phyloP scores from a whole-genome alignment of 2,888 invertebrate species.

The Dermolepida albohirtum region DNA sequence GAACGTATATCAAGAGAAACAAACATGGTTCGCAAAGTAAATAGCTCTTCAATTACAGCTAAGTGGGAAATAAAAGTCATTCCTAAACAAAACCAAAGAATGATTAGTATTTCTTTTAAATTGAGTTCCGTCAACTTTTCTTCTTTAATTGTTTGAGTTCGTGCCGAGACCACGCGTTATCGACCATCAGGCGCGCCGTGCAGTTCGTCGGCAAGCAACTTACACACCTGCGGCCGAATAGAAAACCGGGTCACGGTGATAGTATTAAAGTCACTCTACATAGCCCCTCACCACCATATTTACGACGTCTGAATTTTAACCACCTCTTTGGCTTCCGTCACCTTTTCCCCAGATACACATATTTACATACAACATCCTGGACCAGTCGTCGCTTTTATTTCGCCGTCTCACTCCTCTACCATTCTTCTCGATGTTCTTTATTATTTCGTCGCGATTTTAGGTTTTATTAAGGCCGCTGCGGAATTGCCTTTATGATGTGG shows the following conservation, averaged over 20 bases:
- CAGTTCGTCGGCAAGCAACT: conserved; percentile 1
- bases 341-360: conserved; percentile 27
- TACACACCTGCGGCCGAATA: conserved; percentile 40
- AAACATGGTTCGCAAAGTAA: too few species aligned
- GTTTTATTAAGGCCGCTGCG: too few species aligned
- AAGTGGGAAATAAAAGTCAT: not conserved
- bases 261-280: conserved; percentile 48
- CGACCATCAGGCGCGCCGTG: conserved; percentile 11
- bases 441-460: conserved; percentile 8
- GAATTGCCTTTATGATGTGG: too few species aligned
- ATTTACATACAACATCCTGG: conserved; percentile 23
- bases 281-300: conserved; percentile 45
- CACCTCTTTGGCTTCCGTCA: conserved; percentile 31
- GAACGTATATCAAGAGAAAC: too few species aligned
- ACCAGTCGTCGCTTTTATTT: too few species aligned
- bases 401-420: not conserved
- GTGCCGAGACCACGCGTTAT: conserved; percentile 1
- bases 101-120: conserved; percentile 10
- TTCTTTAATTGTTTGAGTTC: conserved; percentile 27
- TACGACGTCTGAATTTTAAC: conserved; percentile 50
- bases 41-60: too few species aligned
- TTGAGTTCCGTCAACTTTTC: conserved; percentile 24
- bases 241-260: conserved; percentile 39
- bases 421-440: not conserved
- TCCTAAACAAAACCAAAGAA: not conserved